A percentile compares a stretch with the other conserved stretches of the same genome.
These are phyloP conservation scores for Cheilinus undulatus DNA, from an alignment of 2,113 vertebrate species.

Conservation along the genomic window DNA sequence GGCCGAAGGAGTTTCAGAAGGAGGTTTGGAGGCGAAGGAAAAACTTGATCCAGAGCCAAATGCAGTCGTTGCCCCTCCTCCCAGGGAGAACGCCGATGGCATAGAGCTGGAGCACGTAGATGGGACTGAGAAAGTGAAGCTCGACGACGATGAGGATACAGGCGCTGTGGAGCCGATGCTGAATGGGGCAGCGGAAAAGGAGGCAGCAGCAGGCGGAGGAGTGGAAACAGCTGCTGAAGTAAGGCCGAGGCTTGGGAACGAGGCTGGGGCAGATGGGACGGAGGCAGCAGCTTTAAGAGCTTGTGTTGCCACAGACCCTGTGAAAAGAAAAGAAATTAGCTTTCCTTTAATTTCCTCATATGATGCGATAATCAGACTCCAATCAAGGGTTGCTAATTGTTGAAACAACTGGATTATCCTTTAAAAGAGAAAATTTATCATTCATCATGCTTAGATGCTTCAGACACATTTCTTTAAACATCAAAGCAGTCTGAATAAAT, in stretches of 20 bases:
- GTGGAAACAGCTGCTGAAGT: slow-evolving; percentile 40
- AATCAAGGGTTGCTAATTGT: neutral
- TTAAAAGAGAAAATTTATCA: neutral
- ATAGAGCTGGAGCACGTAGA: slow-evolving; percentile 43
- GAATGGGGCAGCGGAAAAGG: slow-evolving; percentile 50
- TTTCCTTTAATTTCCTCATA: slow-evolving; percentile 16
- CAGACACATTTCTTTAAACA: neutral
- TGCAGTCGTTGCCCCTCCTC: slow-evolving; percentile 53
- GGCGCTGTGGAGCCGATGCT: slow-evolving; percentile 42
- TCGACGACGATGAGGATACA: slow-evolving; percentile 34
- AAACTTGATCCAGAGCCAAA: slow-evolving; percentile 70
- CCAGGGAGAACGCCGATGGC: slow-evolving; percentile 80
- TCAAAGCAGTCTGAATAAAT: neutral
- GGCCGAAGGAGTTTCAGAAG: slow-evolving; percentile 42
- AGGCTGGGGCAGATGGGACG: slow-evolving; percentile 44
- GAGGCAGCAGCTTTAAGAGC: slow-evolving; percentile 45
- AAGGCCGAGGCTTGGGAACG: slow-evolving; percentile 57
- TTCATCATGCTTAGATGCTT: slow-evolving; percentile 12
- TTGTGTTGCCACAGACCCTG: slow-evolving; percentile 58
- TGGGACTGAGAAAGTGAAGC: slow-evolving; percentile 79
- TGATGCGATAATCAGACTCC: neutral
- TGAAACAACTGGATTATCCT: neutral
- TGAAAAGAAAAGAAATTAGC: slow-evolving; percentile 32
- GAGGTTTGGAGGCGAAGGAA: slow-evolving; percentile 65
- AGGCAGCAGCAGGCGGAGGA: slow-evolving; percentile 17